These are phyloP conservation scores for Mellilla xanthometata DNA, from an alignment of 2,888 invertebrate genomes.

Conservation along the genomic window DNA sequence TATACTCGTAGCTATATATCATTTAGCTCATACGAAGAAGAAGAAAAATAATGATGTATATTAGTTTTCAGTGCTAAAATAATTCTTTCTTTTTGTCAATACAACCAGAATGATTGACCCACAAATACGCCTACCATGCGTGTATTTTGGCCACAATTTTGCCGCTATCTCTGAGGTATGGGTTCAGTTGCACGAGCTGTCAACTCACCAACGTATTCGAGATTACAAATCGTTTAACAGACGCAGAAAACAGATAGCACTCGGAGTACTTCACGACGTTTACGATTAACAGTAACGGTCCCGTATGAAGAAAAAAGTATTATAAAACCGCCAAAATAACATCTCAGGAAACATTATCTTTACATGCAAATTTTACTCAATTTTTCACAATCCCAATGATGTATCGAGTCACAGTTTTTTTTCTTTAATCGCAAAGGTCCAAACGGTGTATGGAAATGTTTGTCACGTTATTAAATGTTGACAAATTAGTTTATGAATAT, in stretches of 20 bases:
- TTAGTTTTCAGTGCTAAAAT: no score
- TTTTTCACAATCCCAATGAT: conserved; percentile 29
- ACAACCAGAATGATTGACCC: no score
- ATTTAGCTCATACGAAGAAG: no score
- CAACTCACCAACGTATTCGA: conserved; percentile 27
- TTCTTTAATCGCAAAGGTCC: conserved; percentile 6
- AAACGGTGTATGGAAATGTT: conserved; percentile 11
- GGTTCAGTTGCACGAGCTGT: conserved; percentile 36
- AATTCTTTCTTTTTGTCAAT: no score
- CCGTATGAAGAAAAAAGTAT: conserved; percentile 22
- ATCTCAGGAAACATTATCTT: conserved; percentile 13
- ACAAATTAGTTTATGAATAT: conserved; percentile 12
- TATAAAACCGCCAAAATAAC: conserved; percentile 13
- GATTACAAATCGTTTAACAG: conserved; percentile 42
- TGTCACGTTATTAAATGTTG: conserved; percentile 13
- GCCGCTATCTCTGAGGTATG: conserved; percentile 18
- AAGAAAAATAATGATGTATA: no score
- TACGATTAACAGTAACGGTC: conserved; percentile 31
- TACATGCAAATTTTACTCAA: conserved; percentile 19
- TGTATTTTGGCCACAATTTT: neutral
- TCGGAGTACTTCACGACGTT: conserved; percentile 22
- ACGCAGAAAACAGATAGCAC: conserved; percentile 30
- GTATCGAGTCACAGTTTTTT: conserved; percentile 19
- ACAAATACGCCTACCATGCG: no score
- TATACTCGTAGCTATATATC: no score